phyloP scores from a whole-genome alignment of 2,797 vertebrate species.

The Centropyge bicolor region DNA sequence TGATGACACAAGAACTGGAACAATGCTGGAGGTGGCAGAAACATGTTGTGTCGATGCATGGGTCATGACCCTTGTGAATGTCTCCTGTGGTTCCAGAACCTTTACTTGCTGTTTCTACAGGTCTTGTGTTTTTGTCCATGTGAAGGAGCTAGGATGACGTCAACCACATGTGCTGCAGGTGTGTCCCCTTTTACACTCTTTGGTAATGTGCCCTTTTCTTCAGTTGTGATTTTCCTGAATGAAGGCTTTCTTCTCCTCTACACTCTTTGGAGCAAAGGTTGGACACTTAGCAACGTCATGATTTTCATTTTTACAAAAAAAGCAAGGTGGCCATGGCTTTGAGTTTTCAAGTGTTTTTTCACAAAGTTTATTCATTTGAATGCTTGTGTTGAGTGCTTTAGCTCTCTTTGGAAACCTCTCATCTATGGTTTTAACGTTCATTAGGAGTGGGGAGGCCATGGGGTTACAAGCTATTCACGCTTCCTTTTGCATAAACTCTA shows the following conservation, averaged over 20 bases:
- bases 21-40: conserved; percentile 59
- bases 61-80: conserved; percentile 20
- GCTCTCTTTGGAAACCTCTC: conserved; percentile 26
- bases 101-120: background rate
- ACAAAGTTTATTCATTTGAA: conserved; percentile 1
- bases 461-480: conserved; percentile 45
- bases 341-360: background rate
- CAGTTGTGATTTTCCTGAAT: conserved; percentile 40
- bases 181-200: conserved; percentile 55
- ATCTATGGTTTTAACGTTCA: conserved; percentile 15
- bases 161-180: conserved; percentile 33
- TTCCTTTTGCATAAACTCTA: conserved; percentile 51
- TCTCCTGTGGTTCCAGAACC: background rate
- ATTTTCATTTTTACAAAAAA: conserved; percentile 31
- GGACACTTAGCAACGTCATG: conserved; percentile 48
- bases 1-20: conserved; percentile 58
- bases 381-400: conserved; percentile 39
- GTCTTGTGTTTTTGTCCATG: background rate
- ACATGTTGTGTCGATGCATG: conserved; percentile 13
- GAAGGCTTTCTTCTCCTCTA: conserved; percentile 34
- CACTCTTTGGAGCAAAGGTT: conserved; percentile 31
- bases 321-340: conserved; percentile 37
- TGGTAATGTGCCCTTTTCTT: conserved; percentile 46
- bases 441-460: conserved; percentile 20
- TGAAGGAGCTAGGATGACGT: conserved; percentile 56